Evolutionary conservation across 2,113 vertebrate genomes (phyloP).

Genomic region (Nesoenas mayeri): DNA sequence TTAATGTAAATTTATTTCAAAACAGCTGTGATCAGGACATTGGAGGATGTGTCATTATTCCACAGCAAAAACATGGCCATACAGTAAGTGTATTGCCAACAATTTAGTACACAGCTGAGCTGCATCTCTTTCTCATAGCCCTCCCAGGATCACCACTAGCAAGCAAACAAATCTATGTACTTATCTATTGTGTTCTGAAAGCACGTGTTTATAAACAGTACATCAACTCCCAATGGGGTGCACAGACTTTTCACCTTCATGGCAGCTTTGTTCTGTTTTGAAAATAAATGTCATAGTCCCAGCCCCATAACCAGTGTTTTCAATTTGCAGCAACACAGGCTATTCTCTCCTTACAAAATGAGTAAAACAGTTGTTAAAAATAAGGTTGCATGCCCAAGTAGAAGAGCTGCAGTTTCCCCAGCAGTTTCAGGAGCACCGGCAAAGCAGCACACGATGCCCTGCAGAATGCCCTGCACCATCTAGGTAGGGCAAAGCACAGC

Average conservation of each 20-base stretch:
- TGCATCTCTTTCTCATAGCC: not conserved
- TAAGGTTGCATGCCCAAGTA: not conserved
- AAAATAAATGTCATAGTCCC: not conserved
- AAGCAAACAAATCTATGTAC: not conserved
- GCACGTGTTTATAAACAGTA: not conserved
- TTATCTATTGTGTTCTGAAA: not conserved
- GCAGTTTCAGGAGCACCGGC: not conserved
- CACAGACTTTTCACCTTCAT: not conserved
- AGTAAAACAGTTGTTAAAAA: not conserved
- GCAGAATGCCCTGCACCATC: not conserved
- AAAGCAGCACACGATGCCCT: not conserved
- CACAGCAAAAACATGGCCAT: not conserved
- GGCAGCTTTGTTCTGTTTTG: not conserved
- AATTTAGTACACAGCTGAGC: not conserved
- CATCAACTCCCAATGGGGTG: rapidly evolving
- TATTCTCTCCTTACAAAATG: not conserved
- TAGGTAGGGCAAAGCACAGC: rapidly evolving
- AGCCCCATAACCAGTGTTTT: not conserved
- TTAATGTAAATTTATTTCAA: not conserved
- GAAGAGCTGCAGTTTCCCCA: not conserved
- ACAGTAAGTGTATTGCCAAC: not conserved
- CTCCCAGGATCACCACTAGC: not conserved
- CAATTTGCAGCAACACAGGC: not conserved
- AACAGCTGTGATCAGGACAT: not conserved
- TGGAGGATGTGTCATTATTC: not conserved